A percentile compares a stretch with the other conserved stretches of the same genome.
Conservation (phyloP, 2,113 vertebrate species). For the Phylloscopus trochiloides region DNA sequence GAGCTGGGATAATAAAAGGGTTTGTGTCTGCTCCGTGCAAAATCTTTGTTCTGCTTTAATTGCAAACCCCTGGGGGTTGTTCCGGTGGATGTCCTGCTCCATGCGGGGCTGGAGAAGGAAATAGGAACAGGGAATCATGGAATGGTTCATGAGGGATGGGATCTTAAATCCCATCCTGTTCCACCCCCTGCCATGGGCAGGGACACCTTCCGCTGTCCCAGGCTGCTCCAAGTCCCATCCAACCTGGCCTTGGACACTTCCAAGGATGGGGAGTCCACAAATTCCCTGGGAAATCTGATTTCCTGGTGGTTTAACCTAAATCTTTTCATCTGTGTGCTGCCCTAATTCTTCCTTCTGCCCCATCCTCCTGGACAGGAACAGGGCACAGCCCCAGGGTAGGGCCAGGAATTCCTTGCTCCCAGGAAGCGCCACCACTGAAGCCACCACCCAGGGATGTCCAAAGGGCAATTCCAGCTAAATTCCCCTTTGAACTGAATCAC, state of each 20-base stretch:
- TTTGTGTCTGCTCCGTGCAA: not conserved
- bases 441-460: not conserved
- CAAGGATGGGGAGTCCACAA: not conserved
- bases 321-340: fast-evolving
- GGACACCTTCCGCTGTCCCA: not conserved
- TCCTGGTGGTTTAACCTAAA: fast-evolving
- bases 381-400: not conserved
- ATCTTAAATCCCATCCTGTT: fast-evolving
- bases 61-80: not conserved
- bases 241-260: not conserved
- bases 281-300: not conserved
- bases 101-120: fast-evolving
- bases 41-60: not conserved
- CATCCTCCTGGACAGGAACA: not conserved
- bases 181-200: not conserved
- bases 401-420: not conserved
- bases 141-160: not conserved
- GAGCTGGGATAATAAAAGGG: not conserved
- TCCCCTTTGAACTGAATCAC: fast-evolving
- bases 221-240: fast-evolving
- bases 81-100: not conserved
- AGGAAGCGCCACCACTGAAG: not conserved
- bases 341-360: not conserved
- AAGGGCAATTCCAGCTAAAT: not conserved
- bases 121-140: fast-evolving